These are phyloP conservation scores for Sterrhoptilus dennistouni DNA, from an alignment of 2,113 vertebrate genomes.

Conservation along the genomic window DNA sequence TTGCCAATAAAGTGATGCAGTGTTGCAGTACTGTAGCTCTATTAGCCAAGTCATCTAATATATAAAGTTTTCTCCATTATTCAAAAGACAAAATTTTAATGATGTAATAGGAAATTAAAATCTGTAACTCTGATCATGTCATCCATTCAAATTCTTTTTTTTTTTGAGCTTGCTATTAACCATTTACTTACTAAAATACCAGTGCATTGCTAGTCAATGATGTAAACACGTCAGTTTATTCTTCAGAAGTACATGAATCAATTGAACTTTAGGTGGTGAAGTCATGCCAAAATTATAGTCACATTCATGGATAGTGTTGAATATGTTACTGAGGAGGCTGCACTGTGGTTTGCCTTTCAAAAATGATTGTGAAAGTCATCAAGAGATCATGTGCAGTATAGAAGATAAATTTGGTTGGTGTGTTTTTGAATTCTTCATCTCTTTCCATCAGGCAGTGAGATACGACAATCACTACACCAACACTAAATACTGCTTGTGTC, in stretches of 20 bases:
- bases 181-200: background rate
- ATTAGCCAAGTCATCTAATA: background rate
- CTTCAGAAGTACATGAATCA: background rate
- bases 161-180: background rate
- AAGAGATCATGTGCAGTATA: background rate
- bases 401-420: background rate
- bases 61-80: background rate
- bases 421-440: background rate
- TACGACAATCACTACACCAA: slow-evolving; percentile 95
- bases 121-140: background rate
- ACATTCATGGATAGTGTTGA: background rate
- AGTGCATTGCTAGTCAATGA: background rate
- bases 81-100: background rate
- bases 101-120: background rate
- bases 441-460: slow-evolving; percentile 81
- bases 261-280: background rate
- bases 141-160: background rate
- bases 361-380: background rate
- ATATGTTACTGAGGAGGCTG: background rate
- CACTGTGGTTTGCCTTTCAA: background rate
- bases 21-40: background rate
- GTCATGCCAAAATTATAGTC: background rate
- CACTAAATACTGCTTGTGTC: slow-evolving; percentile 96
- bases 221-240: background rate
- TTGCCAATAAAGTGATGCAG: background rate